These are phyloP conservation scores for Panzeria rudis DNA, from an alignment of 2,888 invertebrate genomes.

Conservation along the genomic window DNA sequence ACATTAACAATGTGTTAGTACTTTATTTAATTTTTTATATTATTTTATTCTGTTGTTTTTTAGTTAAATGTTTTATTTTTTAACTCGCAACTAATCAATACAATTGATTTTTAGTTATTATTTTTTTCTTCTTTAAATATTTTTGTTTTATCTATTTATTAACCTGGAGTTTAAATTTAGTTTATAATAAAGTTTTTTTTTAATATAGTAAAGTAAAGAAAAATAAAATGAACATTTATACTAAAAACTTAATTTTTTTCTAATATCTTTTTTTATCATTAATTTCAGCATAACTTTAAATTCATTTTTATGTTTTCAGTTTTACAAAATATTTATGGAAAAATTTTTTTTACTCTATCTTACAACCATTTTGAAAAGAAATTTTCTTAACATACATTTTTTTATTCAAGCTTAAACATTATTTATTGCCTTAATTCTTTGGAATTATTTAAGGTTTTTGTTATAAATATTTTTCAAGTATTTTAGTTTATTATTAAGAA, in stretches of 20 bases:
- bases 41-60: slow-evolving; percentile 33
- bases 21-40: slow-evolving; percentile 39
- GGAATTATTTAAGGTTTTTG: slow-evolving; percentile 26
- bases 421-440: slow-evolving; percentile 66
- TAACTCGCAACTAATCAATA: slow-evolving; percentile 66
- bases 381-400: slow-evolving; percentile 28
- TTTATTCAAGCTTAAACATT: slow-evolving; percentile 64
- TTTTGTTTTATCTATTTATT: slow-evolving; percentile 54
- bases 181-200: slow-evolving; percentile 60
- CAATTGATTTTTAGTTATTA: slow-evolving; percentile 69
- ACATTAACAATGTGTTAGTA: slow-evolving; percentile 62
- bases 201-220: slow-evolving; percentile 50
- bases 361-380: slow-evolving; percentile 67
- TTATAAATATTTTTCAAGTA: slow-evolving; percentile 16
- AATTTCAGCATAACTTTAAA: slow-evolving; percentile 61
- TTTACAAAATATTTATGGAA: slow-evolving; percentile 47
- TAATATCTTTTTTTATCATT: slow-evolving; percentile 69
- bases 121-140: slow-evolving; percentile 56
- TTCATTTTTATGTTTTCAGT: slow-evolving; percentile 36
- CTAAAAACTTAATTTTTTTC: slow-evolving; percentile 69
- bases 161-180: slow-evolving; percentile 73
- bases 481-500: neutral
- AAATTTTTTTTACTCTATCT: slow-evolving; percentile 51
- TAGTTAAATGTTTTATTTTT: slow-evolving; percentile 45
- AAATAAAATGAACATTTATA: slow-evolving; percentile 29